phyloP scores from a whole-genome alignment of 1,140 invertebrate genomes.

The Myzus persicae region DNA sequence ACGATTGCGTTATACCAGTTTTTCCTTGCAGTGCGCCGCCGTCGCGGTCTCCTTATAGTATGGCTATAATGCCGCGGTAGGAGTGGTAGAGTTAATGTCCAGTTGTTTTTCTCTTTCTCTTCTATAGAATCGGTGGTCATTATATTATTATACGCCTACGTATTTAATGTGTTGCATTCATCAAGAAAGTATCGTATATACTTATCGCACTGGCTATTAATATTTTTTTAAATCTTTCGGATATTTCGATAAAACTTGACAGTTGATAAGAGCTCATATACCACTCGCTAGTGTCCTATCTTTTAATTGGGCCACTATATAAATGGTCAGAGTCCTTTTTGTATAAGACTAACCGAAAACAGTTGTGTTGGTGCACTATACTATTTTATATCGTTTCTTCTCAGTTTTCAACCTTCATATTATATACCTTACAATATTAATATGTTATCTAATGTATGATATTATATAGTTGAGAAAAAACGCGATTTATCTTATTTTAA shows the following conservation, averaged over 20 bases:
- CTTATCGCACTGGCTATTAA: not conserved
- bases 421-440: not conserved
- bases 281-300: not conserved
- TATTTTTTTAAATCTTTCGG: not conserved
- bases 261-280: not conserved
- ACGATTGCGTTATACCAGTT: not conserved
- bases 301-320: not conserved
- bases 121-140: not conserved
- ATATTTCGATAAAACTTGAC: conserved; percentile 6
- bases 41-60: not conserved
- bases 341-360: not conserved
- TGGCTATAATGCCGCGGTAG: not conserved
- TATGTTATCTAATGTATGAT: not conserved
- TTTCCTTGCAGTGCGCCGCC: not conserved
- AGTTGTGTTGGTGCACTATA: not conserved
- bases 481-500: not conserved
- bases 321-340: conserved; percentile 7
- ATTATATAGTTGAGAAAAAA: not conserved
- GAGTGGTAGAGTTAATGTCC: not conserved
- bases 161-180: not conserved
- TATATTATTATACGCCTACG: conserved; percentile 6
- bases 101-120: conserved; percentile 44
- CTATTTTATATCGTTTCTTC: not conserved
- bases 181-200: not conserved
- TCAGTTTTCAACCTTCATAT: not conserved